A percentile compares a stretch with the other conserved stretches of the same genome.
Conservation (phyloP, 2,113 vertebrate species). For the Alosa alosa region DNA sequence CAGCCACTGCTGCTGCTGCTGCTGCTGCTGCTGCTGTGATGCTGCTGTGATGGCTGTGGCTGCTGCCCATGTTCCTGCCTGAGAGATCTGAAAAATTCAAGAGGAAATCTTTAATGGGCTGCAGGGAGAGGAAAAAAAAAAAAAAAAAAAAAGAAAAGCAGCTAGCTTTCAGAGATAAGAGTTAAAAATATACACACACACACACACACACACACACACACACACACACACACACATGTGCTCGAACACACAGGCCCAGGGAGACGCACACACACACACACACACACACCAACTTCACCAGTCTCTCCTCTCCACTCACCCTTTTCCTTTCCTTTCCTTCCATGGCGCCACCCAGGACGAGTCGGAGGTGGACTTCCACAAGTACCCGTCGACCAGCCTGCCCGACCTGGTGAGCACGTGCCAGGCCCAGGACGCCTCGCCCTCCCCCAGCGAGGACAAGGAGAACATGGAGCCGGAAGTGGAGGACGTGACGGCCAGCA, state of each 20-base stretch:
- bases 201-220: neutral
- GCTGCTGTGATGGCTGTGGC: neutral
- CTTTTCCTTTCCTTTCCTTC: conserved; percentile 14
- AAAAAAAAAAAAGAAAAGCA: neutral
- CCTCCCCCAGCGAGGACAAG: conserved; percentile 74
- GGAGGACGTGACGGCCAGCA: conserved; percentile 64
- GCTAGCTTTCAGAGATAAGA: conserved; percentile 30
- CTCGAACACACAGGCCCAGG: neutral
- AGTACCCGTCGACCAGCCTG: conserved; percentile 86
- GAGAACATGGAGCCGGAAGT: conserved; percentile 75
- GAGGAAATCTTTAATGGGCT: conserved; percentile 35
- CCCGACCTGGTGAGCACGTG: conserved; percentile 87
- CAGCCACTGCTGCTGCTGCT: neutral
- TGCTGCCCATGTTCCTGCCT: neutral
- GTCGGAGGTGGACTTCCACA: conserved; percentile 80
- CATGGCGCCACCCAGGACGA: conserved; percentile 65
- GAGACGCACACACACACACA: neutral
- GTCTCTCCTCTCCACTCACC: neutral
- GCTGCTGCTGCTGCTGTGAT: neutral
- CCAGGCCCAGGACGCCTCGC: conserved; percentile 69
- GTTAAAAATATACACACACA: conserved; percentile 41
- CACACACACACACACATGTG: neutral
- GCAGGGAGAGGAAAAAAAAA: neutral
- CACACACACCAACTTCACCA: neutral
- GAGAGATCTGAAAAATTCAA: conserved; percentile 45